A percentile compares a stretch with the other conserved stretches of the same genome.
Evolutionary conservation across 2,797 vertebrate species (phyloP).

Genomic region (Podargus strigoides): DNA sequence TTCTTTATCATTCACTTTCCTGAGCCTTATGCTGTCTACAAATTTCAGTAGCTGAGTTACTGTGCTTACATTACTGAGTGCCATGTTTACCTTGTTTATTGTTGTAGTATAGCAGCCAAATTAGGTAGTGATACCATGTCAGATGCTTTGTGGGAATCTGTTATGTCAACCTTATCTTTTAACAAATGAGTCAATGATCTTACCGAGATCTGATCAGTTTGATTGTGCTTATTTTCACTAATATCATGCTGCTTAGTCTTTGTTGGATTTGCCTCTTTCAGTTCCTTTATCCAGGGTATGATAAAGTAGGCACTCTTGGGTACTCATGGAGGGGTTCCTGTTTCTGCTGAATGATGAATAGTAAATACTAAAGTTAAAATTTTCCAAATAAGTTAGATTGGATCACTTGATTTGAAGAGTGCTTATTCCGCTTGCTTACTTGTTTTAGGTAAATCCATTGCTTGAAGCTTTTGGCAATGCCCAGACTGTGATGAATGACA

Average conservation of each 20-base stretch:
- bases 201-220: background rate
- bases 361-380: background rate
- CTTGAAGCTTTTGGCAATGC: conserved; percentile 82
- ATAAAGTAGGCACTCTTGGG: background rate
- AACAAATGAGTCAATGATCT: background rate
- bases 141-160: background rate
- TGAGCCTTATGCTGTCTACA: background rate
- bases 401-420: background rate
- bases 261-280: background rate
- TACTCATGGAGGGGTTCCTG: background rate
- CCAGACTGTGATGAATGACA: conserved; percentile 81
- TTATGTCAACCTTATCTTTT: background rate
- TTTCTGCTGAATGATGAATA: background rate
- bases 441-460: conserved; percentile 75
- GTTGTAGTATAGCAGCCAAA: background rate
- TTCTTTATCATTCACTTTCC: background rate
- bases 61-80: background rate
- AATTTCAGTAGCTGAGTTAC: background rate
- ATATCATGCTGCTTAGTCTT: background rate
- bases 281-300: background rate
- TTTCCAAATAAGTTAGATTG: background rate
- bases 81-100: background rate
- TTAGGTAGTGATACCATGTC: background rate
- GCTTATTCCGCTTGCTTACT: background rate
- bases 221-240: background rate